Evolutionary conservation across 2,888 invertebrate species (phyloP).

Genomic region (Carabus problematicus): DNA sequence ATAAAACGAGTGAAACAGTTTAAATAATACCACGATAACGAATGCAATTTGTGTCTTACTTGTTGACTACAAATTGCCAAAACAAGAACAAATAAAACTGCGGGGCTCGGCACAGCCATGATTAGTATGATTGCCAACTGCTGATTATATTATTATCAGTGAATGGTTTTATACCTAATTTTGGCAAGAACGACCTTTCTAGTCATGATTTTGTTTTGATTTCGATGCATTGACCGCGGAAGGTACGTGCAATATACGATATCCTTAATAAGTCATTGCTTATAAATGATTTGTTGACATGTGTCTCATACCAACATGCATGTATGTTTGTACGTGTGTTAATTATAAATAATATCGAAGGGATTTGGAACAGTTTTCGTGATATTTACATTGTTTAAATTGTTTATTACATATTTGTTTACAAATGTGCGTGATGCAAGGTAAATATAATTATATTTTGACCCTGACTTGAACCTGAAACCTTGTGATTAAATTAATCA

Average conservation of each 20-base stretch:
- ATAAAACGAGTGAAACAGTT: not conserved
- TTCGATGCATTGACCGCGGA: slow-evolving; percentile 2
- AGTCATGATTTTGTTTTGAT: slow-evolving; percentile 8
- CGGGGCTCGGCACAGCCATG: not conserved
- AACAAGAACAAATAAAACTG: not conserved
- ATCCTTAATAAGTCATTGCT: slow-evolving; percentile 1
- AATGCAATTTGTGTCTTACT: not conserved
- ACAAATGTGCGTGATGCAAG: too few species aligned
- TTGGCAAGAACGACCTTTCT: not conserved
- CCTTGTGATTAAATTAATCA: too few species aligned
- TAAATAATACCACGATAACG: not conserved
- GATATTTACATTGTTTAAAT: too few species aligned
- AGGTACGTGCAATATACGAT: not conserved
- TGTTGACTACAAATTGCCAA: slow-evolving; percentile 3
- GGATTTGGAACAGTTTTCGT: too few species aligned
- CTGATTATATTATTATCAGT: not conserved
- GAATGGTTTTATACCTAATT: slow-evolving; percentile 1
- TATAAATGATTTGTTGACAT: slow-evolving; percentile 2
- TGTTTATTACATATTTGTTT: too few species aligned
- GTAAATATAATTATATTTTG: too few species aligned
- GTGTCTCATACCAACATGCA: too few species aligned
- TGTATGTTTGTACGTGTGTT: too few species aligned
- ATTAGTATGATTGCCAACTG: not conserved
- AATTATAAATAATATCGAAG: too few species aligned
- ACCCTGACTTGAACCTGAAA: too few species aligned